These are phyloP conservation scores for Hypothenemus hampei DNA, from an alignment of 1,140 invertebrate species.

Conservation along the genomic window DNA sequence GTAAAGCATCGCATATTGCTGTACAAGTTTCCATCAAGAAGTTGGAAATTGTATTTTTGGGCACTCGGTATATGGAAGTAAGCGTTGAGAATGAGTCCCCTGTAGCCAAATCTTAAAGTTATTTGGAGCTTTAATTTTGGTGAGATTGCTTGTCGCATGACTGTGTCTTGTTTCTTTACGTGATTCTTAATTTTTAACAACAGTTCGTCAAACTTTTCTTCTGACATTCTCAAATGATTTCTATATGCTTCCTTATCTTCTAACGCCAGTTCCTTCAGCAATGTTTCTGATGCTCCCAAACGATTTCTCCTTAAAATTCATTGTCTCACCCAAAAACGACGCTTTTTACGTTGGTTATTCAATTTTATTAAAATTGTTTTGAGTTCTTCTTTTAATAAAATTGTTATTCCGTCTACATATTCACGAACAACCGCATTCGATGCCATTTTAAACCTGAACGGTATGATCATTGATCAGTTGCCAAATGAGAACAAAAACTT, in stretches of 20 bases:
- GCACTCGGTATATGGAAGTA: conserved; percentile 24
- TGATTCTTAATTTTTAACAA: conserved; percentile 25
- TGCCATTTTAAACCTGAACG: conserved; percentile 28
- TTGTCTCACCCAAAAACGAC: conserved; percentile 30
- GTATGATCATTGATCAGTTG: too few relatives aligned
- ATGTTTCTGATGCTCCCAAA: conserved; percentile 27
- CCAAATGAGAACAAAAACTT: too few relatives aligned
- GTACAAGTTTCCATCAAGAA: conserved; percentile 24
- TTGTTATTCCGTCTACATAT: conserved; percentile 17
- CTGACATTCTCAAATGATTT: conserved; percentile 32
- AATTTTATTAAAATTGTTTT: conserved; percentile 26
- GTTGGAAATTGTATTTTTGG: conserved; percentile 33
- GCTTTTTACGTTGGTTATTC: conserved; percentile 31
- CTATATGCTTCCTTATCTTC: conserved; percentile 31
- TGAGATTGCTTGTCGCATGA: conserved; percentile 35
- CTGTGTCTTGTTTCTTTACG: conserved; percentile 39
- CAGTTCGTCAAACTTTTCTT: conserved; percentile 33
- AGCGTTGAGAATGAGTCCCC: conserved; percentile 24
- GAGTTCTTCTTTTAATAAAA: conserved; percentile 32
- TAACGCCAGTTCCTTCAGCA: conserved; percentile 30
- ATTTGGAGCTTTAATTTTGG: conserved; percentile 37
- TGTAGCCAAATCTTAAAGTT: conserved; percentile 36
- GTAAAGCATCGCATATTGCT: conserved; percentile 29
- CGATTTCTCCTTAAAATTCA: conserved; percentile 32
- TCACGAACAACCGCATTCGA: conserved; percentile 28